Conservation (phyloP, 2,888 invertebrate species). For the Morpho achilles region DNA sequence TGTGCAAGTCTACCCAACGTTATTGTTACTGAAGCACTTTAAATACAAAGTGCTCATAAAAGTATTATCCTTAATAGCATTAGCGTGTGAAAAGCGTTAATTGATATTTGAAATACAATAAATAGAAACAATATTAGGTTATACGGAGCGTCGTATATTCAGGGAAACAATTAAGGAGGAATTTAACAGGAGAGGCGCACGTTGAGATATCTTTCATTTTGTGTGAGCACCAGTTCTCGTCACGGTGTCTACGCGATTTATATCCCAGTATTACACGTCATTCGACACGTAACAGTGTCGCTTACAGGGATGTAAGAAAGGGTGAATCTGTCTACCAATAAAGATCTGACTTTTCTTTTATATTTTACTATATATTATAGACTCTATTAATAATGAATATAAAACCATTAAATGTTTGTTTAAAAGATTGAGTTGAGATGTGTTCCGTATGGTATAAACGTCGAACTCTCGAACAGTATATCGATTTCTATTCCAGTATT, state of each 20-base stretch:
- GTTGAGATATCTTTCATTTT: slow-evolving; percentile 58
- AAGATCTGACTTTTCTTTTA: no score
- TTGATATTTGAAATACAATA: slow-evolving; percentile 41
- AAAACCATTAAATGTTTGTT: no score
- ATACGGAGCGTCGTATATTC: slow-evolving; percentile 41
- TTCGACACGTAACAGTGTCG: slow-evolving; percentile 69
- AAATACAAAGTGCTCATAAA: slow-evolving; percentile 71
- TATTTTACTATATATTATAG: no score
- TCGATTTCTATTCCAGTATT: no score
- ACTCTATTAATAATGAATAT: no score
- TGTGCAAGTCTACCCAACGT: slow-evolving; percentile 70
- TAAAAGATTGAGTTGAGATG: no score
- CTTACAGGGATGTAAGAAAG: slow-evolving; percentile 39
- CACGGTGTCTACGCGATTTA: slow-evolving; percentile 71
- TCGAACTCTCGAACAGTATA: no score
- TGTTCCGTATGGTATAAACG: no score
- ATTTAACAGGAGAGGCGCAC: slow-evolving; percentile 47
- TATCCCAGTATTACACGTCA: slow-evolving; percentile 73
- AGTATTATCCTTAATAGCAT: slow-evolving; percentile 47
- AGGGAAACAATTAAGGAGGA: slow-evolving; percentile 61
- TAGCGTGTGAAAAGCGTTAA: slow-evolving; percentile 46
- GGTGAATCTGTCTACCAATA: not conserved
- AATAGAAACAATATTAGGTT: slow-evolving; percentile 15
- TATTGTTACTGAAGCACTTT: slow-evolving; percentile 64
- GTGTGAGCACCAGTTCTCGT: slow-evolving; percentile 67